Conservation (phyloP, 2,888 invertebrate genomes). For the Lithodes maja region DNA sequence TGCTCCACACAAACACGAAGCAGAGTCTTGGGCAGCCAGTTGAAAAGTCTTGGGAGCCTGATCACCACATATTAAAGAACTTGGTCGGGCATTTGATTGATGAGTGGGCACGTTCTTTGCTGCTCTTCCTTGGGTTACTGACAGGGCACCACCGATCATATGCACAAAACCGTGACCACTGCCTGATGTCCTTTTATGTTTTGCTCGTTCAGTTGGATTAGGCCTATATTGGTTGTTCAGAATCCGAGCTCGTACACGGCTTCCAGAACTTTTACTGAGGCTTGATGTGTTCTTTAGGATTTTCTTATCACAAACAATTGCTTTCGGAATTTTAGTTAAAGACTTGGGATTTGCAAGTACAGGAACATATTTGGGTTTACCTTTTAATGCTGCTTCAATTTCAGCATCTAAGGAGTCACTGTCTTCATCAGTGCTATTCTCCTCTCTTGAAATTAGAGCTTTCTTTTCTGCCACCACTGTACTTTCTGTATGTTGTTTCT, state of each 20-base stretch:
- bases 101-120: conserved; percentile 30
- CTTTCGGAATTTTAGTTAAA: not conserved
- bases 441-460: not conserved
- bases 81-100: conserved; percentile 25
- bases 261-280: not conserved
- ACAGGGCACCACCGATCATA: conserved; percentile 57
- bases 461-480: not conserved
- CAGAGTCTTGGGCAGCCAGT: not conserved
- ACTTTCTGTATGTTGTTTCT: not conserved
- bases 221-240: not conserved
- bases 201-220: not conserved
- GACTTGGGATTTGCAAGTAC: not conserved
- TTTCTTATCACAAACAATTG: not conserved
- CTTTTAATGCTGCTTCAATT: conserved; percentile 34
- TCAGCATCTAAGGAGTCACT: conserved; percentile 21
- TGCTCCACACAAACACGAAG: conserved; percentile 45
- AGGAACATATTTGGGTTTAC: conserved; percentile 39
- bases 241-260: not conserved
- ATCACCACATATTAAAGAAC: conserved; percentile 42
- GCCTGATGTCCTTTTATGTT: conserved; percentile 15
- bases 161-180: conserved; percentile 48
- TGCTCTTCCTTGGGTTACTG: conserved; percentile 20
- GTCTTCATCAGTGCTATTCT: not conserved
- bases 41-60: conserved; percentile 6
- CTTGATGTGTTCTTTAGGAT: not conserved